Conservation (phyloP, 1,140 invertebrate genomes). For the Adelges cooleyi region DNA sequence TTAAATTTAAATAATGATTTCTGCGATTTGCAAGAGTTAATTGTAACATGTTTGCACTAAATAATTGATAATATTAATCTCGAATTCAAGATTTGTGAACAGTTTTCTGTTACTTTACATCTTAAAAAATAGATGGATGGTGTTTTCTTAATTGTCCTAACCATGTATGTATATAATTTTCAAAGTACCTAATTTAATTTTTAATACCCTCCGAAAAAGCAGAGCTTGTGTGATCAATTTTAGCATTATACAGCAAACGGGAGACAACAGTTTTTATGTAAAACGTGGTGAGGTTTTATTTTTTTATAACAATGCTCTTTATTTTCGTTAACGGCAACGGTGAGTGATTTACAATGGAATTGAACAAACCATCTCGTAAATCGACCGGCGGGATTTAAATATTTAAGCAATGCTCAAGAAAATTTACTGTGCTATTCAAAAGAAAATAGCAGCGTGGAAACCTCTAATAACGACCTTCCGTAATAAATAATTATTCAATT, state of each 20-base stretch:
- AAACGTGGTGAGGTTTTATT: not conserved
- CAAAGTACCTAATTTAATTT: too few relatives aligned
- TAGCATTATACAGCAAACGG: not conserved
- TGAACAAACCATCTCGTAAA: conserved; percentile 11
- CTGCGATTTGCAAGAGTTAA: too few relatives aligned
- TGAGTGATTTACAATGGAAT: conserved; percentile 15
- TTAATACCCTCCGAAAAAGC: too few relatives aligned
- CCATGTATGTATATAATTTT: too few relatives aligned
- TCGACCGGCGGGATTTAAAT: conserved; percentile 12
- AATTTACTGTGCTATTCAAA: conserved; percentile 13
- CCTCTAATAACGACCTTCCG: conserved; percentile 17
- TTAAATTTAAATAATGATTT: too few relatives aligned
- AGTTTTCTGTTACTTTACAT: too few relatives aligned
- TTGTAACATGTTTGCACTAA: too few relatives aligned
- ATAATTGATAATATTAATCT: too few relatives aligned
- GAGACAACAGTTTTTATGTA: not conserved
- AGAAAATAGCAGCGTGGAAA: not conserved
- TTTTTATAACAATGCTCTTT: not conserved
- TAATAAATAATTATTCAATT: conserved; percentile 27
- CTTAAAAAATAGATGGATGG: too few relatives aligned
- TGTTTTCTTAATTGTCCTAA: too few relatives aligned
- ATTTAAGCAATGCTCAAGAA: conserved; percentile 6
- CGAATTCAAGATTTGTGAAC: too few relatives aligned
- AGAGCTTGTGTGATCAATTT: too few relatives aligned
- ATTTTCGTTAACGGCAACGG: not conserved